Base-by-base conservation (phyloP, 2,113 vertebrate species). In the Glaucomys volans region DNA sequence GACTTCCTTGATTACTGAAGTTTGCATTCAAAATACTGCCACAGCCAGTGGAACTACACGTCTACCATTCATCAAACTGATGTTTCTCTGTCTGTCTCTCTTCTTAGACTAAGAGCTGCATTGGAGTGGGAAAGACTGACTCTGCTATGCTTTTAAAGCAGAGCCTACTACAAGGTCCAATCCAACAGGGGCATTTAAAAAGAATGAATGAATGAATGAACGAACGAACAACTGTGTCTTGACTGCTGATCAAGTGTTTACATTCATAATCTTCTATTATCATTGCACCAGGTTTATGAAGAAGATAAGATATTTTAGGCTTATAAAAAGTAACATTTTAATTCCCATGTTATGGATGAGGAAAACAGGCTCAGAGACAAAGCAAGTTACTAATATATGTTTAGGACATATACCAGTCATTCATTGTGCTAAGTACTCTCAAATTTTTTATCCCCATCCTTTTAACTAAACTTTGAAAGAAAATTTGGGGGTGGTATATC, bases 311-410 rank as follows among this genome's bases (percentile, higher is more conserved):
- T 14, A 24, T 81, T 89, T 87, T 54, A 47, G 64, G 22, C 13
- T 85, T 81, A 16, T 64, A 32, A 69, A 86, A 94, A 93, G 32
- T 54, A 87, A 74, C 92, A 62, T 67, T 92, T 94, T 72, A 54
- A 81, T 81, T 84, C 26, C 24, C 4, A 59, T 86, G 91, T 85
- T 88, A 76, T 75, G 30, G 13, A 80, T 66, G 14, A 84, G 9
- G 40, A 77, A 93, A 85, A 81, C 9, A 92, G 50, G 5, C 20
- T 88, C 79, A 47, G 6, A 79, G 57, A 74, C 13, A 66, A 64
- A 3, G 47, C 16, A 26, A 57, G 28, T 1, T 37, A 18, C 1
- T 3, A 13, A 26, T 32, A 20, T 30, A 8, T 32, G 54, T 67
- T 47, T 82, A 44, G 50, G 9, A 42, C 4, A 7, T 30, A 16